Evolutionary conservation across 2,797 vertebrate genomes (phyloP).

Genomic region (Acridotheres tristis): DNA sequence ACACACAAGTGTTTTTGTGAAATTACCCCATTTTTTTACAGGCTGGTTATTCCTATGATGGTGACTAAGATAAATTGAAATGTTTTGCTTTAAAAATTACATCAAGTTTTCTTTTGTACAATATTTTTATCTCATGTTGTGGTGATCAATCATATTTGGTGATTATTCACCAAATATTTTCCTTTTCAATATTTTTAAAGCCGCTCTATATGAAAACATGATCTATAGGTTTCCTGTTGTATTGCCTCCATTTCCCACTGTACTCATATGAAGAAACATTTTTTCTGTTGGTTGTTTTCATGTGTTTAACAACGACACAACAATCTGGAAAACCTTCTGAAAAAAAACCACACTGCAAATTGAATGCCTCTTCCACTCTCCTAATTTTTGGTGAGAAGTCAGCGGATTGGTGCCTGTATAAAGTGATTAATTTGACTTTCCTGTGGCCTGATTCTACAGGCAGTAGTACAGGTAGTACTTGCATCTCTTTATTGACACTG

Average conservation of each 20-base stretch:
- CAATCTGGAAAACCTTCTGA: not conserved
- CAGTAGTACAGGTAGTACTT: not conserved
- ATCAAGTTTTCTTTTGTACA: not conserved
- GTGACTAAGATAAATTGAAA: not conserved
- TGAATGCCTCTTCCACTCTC: not conserved
- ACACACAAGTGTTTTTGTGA: not conserved
- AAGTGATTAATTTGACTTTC: not conserved
- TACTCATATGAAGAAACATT: not conserved
- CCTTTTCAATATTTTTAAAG: not conserved
- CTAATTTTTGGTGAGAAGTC: not conserved
- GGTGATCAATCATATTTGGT: not conserved
- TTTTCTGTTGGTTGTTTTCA: not conserved
- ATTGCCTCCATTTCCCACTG: not conserved
- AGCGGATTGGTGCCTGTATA: not conserved
- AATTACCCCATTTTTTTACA: not conserved
- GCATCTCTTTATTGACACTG: not conserved
- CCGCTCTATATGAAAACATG: not conserved
- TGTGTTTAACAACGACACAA: not conserved
- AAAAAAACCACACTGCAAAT: rapidly evolving
- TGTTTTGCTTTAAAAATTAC: not conserved
- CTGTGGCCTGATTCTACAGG: not conserved
- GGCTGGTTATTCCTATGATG: not conserved
- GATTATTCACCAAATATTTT: not conserved
- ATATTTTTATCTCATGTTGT: not conserved
- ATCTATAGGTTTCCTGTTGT: not conserved